A percentile compares a stretch with the other conserved stretches of the same genome.
Evolutionary conservation across 1,140 invertebrate genomes (phyloP).

Genomic region (Eulimnadia texana): DNA sequence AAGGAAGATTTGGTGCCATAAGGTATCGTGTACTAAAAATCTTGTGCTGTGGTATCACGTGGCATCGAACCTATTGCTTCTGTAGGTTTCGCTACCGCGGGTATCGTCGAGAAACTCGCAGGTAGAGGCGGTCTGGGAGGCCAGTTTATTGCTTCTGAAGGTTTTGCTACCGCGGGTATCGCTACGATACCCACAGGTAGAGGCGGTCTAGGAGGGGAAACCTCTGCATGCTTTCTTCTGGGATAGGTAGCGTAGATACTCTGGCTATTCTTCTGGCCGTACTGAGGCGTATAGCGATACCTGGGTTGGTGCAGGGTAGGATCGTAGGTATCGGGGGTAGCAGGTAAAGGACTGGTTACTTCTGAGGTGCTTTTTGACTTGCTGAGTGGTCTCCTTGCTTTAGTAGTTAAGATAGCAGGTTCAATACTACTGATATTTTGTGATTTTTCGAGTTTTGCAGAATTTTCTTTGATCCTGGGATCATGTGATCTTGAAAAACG

Average conservation of each 20-base stretch:
- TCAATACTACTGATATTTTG: background rate
- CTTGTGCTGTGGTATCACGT: no score
- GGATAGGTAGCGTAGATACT: conserved; percentile 12
- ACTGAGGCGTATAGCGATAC: conserved; percentile 53
- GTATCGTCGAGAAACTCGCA: no score
- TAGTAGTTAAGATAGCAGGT: background rate
- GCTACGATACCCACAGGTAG: no score
- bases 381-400: conserved; percentile 7
- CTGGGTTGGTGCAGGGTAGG: conserved; percentile 54
- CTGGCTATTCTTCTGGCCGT: background rate
- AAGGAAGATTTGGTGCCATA: no score
- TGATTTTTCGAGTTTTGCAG: background rate
- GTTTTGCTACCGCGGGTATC: no score
- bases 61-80: no score
- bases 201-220: conserved; percentile 14
- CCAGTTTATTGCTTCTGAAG: no score
- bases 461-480: background rate
- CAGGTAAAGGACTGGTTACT: conserved; percentile 7
- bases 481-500: conserved; percentile 2
- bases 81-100: no score
- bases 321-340: conserved; percentile 36
- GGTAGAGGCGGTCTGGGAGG: no score
- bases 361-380: conserved; percentile 5
- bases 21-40: no score
- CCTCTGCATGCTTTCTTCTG: background rate